phyloP scores from a whole-genome alignment of 2,797 vertebrate genomes.

The Odontamblyopus lacepedii region DNA sequence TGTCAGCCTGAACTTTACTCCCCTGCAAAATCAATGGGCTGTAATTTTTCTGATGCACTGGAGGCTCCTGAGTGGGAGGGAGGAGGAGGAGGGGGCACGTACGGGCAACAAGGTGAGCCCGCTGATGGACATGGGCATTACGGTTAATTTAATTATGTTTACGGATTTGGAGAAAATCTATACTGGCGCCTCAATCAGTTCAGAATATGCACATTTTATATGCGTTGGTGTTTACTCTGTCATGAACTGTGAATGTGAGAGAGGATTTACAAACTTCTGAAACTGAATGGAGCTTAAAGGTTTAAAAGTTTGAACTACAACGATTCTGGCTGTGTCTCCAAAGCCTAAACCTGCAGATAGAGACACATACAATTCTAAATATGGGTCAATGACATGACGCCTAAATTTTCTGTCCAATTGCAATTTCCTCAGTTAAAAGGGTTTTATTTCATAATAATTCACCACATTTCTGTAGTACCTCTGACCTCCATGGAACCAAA shows the following conservation, averaged over 20 bases:
- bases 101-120: background rate
- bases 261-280: background rate
- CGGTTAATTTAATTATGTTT: background rate
- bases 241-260: background rate
- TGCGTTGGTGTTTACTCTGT: background rate
- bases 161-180: conserved; percentile 5
- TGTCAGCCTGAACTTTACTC: conserved; percentile 50
- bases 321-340: too few species aligned
- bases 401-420: too few species aligned
- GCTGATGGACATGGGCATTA: background rate
- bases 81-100: background rate
- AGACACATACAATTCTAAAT: too few species aligned
- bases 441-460: too few species aligned
- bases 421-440: too few species aligned
- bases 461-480: too few species aligned
- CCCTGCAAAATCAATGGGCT: conserved; percentile 57
- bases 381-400: too few species aligned
- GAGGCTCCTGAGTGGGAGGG: conserved; percentile 12
- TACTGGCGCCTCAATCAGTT: background rate
- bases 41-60: conserved; percentile 50
- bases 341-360: too few species aligned
- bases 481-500: too few species aligned
- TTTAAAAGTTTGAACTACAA: too few species aligned
- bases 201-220: too few species aligned
- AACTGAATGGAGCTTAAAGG: too few species aligned